Conservation (phyloP, 2,797 vertebrate species). For the Sebastes itinus region DNA sequence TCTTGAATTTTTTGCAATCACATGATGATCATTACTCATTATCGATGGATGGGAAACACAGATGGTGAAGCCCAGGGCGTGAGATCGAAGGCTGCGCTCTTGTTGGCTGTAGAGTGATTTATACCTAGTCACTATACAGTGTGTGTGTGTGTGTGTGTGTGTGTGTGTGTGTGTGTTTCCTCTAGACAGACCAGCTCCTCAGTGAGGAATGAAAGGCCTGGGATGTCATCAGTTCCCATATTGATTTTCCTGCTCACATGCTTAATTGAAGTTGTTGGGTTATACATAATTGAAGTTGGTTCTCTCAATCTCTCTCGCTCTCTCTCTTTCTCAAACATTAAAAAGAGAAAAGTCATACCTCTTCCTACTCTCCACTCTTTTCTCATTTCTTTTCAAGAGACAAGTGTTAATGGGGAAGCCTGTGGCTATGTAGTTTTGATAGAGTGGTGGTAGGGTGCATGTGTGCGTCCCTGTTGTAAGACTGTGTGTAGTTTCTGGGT, state of each 20-base stretch:
- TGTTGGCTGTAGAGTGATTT: constrained; percentile 63
- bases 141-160: constrained; percentile 29
- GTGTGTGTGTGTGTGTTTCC: constrained; percentile 40
- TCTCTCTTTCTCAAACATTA: constrained; percentile 40
- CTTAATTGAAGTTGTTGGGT: constrained; percentile 83
- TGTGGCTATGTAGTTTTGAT: constrained; percentile 61
- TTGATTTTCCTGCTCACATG: constrained; percentile 80
- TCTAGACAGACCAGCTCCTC: constrained; percentile 52
- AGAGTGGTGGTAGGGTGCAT: constrained; percentile 36
- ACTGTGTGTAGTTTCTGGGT: not conserved
- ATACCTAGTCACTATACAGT: constrained; percentile 36
- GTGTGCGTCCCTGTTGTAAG: not conserved
- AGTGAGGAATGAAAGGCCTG: constrained; percentile 69
- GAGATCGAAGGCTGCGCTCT: constrained; percentile 55
- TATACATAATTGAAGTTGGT: constrained; percentile 77
- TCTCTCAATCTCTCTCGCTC: constrained; percentile 55
- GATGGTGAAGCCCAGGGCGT: constrained; percentile 40
- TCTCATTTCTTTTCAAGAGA: constrained; percentile 72
- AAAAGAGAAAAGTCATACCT: constrained; percentile 49
- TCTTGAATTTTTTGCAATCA: constrained; percentile 27
- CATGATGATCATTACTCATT: constrained; percentile 62
- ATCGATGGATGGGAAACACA: constrained; percentile 50
- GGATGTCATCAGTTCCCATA: constrained; percentile 78
- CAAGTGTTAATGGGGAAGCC: constrained; percentile 69
- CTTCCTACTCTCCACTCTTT: constrained; percentile 35